Base-by-base conservation (phyloP, 2,888 invertebrate species). In the Ophion obscuratus region DNA sequence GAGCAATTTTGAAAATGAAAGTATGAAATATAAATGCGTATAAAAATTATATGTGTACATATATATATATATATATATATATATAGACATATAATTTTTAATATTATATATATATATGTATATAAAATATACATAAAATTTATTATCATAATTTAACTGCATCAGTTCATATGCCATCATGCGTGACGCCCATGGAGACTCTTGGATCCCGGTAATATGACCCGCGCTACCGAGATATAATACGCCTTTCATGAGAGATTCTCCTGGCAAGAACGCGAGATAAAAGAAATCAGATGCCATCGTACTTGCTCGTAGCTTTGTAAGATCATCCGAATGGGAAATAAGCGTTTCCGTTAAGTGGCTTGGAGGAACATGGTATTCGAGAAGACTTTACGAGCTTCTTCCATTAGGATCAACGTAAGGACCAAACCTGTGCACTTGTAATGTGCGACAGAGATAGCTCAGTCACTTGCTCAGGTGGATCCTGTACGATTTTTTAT, bases 341-440 rank as follows among this genome's bases (percentile, higher is more conserved):
- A 64, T 27, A 57, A 79, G 71, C 24, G 24, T 61, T 75, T 79
- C 82, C 61, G 68, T 70, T 75, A 66, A 82, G 82, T 82, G 71
- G 53, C 70, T 70, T 61, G 40, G 59, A 71, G 62, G 59, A 68
- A 59, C 53, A 44, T 17, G 66, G 61, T 53, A 64, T 80, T 73
- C 61, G 76, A 82, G 82, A 66, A 44, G 36, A 76, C 66, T 85
- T 85, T 82, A 85, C 79, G 85, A 85, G 76, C 79, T 75, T 85
- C 82, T 83, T 83, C 82, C 75, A 85, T 85, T 85, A 83, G 71
- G 76, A 76, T n/a, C 59, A 27, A 70, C 47, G 9, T 14, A 17
- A 44, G 44, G 31, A 20, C 17, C 77, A 66, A 53, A 67, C 70
- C 59, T 53, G 71, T 53, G 71, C 67, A 61, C 71, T 75, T 79